phyloP scores from a whole-genome alignment of 2,888 invertebrate species.

The Odontothrips loti region DNA sequence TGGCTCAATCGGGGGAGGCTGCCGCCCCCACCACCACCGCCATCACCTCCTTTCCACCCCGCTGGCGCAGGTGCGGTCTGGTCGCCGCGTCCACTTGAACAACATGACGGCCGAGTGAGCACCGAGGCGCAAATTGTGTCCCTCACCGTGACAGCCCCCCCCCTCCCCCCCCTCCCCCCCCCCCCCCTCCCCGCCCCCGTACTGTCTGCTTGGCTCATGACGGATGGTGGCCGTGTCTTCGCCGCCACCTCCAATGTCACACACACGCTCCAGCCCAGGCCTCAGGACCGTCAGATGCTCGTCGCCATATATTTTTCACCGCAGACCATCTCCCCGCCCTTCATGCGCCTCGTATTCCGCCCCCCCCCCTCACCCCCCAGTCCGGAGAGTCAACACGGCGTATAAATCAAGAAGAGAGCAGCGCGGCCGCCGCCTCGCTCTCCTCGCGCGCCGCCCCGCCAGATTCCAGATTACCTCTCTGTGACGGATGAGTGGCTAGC shows the following conservation, averaged over 20 bases:
- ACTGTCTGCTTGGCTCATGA: too few species aligned
- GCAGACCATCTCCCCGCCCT: not conserved
- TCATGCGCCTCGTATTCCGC: not conserved
- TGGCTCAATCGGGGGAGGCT: too few species aligned
- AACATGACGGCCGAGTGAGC: too few species aligned
- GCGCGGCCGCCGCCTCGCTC: not conserved
- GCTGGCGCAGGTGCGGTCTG: not conserved
- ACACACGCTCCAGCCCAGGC: too few species aligned
- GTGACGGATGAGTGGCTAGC: not conserved
- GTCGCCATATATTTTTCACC: not conserved
- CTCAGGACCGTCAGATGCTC: too few species aligned
- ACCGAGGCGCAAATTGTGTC: too few species aligned
- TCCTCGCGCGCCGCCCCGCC: not conserved
- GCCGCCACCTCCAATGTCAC: too few species aligned
- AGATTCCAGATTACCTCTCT: not conserved
- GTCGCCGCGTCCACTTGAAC: not conserved
- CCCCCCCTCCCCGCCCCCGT: too few species aligned
- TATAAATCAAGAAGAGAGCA: not conserved
- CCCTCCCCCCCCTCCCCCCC: too few species aligned
- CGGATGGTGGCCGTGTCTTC: too few species aligned
- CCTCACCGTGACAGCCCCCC: too few species aligned
- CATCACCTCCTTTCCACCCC: not conserved
- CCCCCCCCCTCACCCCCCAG: not conserved
- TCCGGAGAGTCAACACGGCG: not conserved
- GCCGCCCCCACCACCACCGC: too few species aligned